These are phyloP conservation scores for Scaptomyza hsui DNA, from an alignment of 1,140 invertebrate genomes.

Conservation along the genomic window DNA sequence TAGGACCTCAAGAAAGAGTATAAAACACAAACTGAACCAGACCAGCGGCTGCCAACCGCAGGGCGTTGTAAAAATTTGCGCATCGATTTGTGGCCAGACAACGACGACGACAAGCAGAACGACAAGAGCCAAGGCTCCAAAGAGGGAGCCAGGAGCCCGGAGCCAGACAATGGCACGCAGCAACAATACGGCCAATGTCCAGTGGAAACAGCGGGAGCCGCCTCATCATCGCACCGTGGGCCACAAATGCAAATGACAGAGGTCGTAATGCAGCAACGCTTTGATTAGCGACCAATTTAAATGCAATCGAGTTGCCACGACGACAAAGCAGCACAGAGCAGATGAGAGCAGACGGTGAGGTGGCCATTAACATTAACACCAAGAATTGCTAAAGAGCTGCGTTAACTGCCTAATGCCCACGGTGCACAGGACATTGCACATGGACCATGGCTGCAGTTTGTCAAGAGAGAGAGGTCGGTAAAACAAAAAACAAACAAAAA, in stretches of 20 bases:
- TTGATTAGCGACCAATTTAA: conserved; percentile 79
- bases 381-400: conserved; percentile 37
- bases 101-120: conserved; percentile 27
- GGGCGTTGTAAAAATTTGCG: conserved; percentile 74
- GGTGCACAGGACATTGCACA: conserved; percentile 47
- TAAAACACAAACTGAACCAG: conserved; percentile 19
- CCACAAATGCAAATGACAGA: conserved; percentile 67
- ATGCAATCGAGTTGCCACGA: conserved; percentile 62
- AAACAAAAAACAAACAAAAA: conserved; percentile 36
- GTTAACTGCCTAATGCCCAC: conserved; percentile 33
- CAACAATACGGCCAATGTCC: conserved; percentile 40
- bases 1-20: conserved; percentile 13
- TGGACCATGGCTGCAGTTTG: conserved; percentile 70
- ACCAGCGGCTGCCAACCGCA: conserved; percentile 65
- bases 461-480: conserved; percentile 58
- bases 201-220: conserved; percentile 31
- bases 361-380: conserved; percentile 38
- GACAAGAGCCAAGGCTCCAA: conserved; percentile 42
- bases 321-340: conserved; percentile 20
- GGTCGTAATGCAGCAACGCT: conserved; percentile 35
- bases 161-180: conserved; percentile 30
- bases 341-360: conserved; percentile 5
- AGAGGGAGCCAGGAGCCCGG: conserved; percentile 14
- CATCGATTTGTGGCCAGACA: conserved; percentile 78
- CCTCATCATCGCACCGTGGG: conserved; percentile 63